Base-by-base conservation (phyloP, 2,888 invertebrate genomes). In the Trissolcus brochymenae region DNA sequence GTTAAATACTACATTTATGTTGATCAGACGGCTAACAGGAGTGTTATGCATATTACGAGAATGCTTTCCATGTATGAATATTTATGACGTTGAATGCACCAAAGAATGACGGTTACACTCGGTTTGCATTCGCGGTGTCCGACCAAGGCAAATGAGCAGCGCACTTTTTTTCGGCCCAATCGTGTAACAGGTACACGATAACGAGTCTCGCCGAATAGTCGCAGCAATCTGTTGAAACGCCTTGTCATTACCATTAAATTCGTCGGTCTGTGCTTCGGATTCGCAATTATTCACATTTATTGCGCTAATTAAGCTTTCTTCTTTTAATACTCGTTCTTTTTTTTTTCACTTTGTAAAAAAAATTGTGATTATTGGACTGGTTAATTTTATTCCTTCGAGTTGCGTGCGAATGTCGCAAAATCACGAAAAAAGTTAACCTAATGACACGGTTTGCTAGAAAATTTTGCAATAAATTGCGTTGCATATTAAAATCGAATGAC, bases 1-100 rank as follows among this genome's bases (percentile, higher is more conserved):
- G 82, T 84, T 85, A 85, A 85, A 82, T 81, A 71, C 82, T 82
- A 81, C 83, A 79, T 84, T 85, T 85, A 84, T 81, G 84, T 81
- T 85, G 82, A 85, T 84, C 83, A 81, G 82, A 79, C 79, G 78
- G 79, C 79, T 71, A 81, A 81, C 80, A 73, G 75, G 79, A 55
- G 77, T 79, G 78, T 78, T 79, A 79, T 77, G 81, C 75, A 78
- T 78, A 77, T 79, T 83, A 81, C 77, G 76, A 79, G 72, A 81
- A 76, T 78, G 68, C 77, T 82, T 81, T 79, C 55, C 81, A 71
- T 65, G 72, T 77, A 84, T 84, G 84, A 84, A 85, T 85, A 84
- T 84, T 82, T 78, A 84, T 85, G 84, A 82, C 78, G 68, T 72
- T 72, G 76, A 65, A 70, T 78, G 75, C 73, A 59, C 62, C 46